Evolutionary conservation across 1,140 invertebrate species (phyloP).

Genomic region (Euwallacea similis): DNA sequence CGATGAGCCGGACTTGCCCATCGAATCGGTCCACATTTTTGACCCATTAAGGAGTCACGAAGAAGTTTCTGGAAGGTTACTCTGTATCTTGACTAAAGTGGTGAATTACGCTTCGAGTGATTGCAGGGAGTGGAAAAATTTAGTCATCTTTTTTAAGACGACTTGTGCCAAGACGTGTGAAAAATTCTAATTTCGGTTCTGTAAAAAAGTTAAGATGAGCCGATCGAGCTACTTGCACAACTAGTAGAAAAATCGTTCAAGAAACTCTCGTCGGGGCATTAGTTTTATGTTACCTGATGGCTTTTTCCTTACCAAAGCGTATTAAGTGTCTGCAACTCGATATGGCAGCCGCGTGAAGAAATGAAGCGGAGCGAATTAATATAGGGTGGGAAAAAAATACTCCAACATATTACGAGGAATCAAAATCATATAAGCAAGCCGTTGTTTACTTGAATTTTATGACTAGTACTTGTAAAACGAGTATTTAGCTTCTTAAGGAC

Average conservation of each 20-base stretch:
- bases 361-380: constrained; percentile 31
- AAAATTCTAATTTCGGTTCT: no score
- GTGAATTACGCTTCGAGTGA: no score
- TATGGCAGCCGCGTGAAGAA: constrained; percentile 22
- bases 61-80: no score
- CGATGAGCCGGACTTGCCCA: constrained; percentile 14
- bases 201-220: constrained; percentile 7
- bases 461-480: no score
- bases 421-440: constrained; percentile 1
- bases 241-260: constrained; percentile 34
- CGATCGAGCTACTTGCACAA: constrained; percentile 34
- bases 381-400: constrained; percentile 23
- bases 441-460: background rate
- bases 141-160: no score
- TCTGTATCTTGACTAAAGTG: no score
- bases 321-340: constrained; percentile 32
- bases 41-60: no score
- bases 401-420: background rate
- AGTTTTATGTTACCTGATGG: constrained; percentile 37
- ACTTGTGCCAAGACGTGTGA: no score
- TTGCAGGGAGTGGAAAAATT: no score
- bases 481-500: no score
- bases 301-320: constrained; percentile 28
- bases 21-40: background rate
- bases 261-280: constrained; percentile 26